Base-by-base conservation (phyloP, 2,113 vertebrate species). In the Dromas ardeola region DNA sequence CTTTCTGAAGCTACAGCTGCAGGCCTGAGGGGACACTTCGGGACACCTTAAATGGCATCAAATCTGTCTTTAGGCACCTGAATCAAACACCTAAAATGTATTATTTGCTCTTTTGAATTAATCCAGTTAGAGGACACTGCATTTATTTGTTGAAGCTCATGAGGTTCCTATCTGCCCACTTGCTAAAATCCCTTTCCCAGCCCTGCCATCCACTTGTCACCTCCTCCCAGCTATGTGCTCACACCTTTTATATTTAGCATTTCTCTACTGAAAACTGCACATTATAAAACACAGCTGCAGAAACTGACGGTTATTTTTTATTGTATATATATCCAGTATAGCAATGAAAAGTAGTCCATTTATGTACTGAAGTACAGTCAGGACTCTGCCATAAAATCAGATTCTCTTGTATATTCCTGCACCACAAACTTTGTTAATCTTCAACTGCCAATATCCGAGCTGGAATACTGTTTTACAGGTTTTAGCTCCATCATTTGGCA, bases 211-310 rank as follows among this genome's bases (percentile, higher is more conserved):
- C 78, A 6, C 56, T 71, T 89, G 47, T 71, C 69, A 74, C 40
- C 73, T 85, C 73, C 91, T 72, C 55, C 65, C 65, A 93, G 69
- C 56, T 86, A 58, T 78, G 58, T 56, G 52, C 53, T 95, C 67
- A 78, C 49, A 86, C 50, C 70, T 84, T 88, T 93, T 86, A 73
- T 61, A 85, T 82, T 94, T 84, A 94, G 91, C 38, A 85, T 93
- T 83, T 94, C 76, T 61, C 65, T 88, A 2, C 66, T 67, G 78
- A 53, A 45, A 96, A 61, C 32, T 66, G 72, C 5, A 8, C 53
- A 58, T 63, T 83, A 83, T 19, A 62, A 90, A 90, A 83, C 40
- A 13, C 80, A 97, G 83, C 78, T 85, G 77, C 77, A 89, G 50
- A 36, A 78, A 36, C 2, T 50, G 88, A 52, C 52, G n/a, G 50